Percentiles rank a stretch among this genome's conserved stretches.
phyloP scores from a whole-genome alignment of 2,113 vertebrate genomes.

The Silurus meridionalis region DNA sequence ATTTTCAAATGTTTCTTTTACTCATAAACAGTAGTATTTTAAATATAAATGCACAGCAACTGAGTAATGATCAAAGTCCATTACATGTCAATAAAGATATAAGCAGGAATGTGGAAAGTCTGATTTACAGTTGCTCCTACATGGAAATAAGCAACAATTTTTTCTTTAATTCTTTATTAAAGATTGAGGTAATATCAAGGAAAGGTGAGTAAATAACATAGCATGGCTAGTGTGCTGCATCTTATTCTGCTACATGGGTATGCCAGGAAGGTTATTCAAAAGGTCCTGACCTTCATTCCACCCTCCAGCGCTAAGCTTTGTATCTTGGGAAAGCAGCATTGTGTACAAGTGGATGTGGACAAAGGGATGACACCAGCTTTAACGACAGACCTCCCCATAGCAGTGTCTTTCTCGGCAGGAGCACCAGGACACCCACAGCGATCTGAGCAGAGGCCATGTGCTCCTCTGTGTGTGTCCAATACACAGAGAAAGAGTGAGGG shows the following conservation, averaged over 20 bases:
- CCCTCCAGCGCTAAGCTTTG: constrained; percentile 48
- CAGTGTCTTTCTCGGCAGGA: constrained; percentile 48
- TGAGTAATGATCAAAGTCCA: neutral
- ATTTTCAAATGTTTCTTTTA: neutral
- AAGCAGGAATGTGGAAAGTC: neutral
- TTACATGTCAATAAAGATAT: neutral
- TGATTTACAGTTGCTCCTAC: neutral
- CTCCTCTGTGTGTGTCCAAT: constrained; percentile 46
- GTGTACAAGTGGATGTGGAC: constrained; percentile 53
- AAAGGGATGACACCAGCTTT: constrained; percentile 56
- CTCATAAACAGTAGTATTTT: neutral
- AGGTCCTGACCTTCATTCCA: constrained; percentile 51
- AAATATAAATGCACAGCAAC: neutral
- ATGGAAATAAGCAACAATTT: neutral
- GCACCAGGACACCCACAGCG: constrained; percentile 58
- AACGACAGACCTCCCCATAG: constrained; percentile 58
- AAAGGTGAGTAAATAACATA: neutral
- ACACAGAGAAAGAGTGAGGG: constrained; percentile 35
- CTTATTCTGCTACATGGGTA: constrained; percentile 36
- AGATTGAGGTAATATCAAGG: neutral
- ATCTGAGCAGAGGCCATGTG: constrained; percentile 52
- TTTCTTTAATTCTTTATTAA: neutral
- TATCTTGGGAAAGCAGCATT: constrained; percentile 52
- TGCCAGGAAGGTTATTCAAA: constrained; percentile 51
- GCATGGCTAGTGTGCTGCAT: constrained; percentile 13